Conservation (phyloP, 2,888 invertebrate species). For the Oasisia sp. region DNA sequence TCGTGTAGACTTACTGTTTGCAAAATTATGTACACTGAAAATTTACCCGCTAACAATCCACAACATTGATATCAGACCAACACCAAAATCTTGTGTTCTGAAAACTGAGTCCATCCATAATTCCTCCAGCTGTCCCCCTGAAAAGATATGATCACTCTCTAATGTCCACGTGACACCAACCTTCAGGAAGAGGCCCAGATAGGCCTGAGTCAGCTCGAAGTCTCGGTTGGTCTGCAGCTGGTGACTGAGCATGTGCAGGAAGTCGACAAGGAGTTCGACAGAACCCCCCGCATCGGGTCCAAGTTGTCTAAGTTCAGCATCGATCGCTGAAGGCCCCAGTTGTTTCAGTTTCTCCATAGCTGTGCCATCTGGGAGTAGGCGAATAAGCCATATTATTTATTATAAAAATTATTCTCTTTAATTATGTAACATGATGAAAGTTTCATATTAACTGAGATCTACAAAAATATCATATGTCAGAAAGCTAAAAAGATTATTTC, state of each 20-base stretch:
- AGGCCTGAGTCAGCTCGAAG: conserved; percentile 91
- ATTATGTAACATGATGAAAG: neutral
- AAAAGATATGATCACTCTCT: neutral
- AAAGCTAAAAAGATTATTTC: no score
- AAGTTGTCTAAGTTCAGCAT: conserved; percentile 86
- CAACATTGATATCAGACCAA: no score
- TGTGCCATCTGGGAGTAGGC: conserved; percentile 65
- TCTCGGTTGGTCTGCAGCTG: conserved; percentile 81
- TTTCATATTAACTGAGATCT: neutral
- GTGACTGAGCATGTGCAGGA: conserved; percentile 78
- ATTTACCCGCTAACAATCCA: no score
- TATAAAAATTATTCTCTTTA: no score
- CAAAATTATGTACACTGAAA: no score
- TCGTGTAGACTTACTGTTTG: no score
- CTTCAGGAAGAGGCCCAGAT: conserved; percentile 88
- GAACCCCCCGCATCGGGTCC: conserved; percentile 80
- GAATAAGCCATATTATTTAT: neutral
- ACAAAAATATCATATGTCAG: no score
- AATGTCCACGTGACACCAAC: conserved; percentile 55
- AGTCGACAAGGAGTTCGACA: conserved; percentile 78
- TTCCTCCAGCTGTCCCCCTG: no score
- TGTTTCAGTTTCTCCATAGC: conserved; percentile 74
- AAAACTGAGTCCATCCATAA: no score
- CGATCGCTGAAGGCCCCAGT: conserved; percentile 84
- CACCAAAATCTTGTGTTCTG: no score